These are phyloP conservation scores for Invenusta paracnida DNA, from an alignment of 2,888 invertebrate species.

Conservation along the genomic window DNA sequence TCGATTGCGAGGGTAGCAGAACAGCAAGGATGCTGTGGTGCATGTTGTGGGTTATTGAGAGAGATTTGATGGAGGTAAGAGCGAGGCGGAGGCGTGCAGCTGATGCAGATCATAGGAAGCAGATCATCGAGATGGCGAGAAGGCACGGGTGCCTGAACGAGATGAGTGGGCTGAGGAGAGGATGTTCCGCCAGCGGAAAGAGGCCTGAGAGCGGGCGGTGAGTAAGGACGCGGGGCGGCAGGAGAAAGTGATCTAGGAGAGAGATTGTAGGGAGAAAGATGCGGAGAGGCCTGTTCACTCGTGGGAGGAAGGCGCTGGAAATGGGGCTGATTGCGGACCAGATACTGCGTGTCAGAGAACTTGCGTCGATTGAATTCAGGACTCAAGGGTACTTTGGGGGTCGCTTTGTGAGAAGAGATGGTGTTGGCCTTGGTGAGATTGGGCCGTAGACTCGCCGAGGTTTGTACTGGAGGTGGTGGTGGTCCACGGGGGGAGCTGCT, in stretches of 20 bases:
- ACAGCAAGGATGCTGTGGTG: too few relatives aligned
- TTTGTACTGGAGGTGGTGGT: not conserved
- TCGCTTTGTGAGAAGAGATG: not conserved
- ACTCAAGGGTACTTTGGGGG: not conserved
- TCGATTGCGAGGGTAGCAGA: not conserved
- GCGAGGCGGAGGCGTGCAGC: not conserved
- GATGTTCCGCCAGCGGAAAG: not conserved
- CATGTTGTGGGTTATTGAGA: too few relatives aligned
- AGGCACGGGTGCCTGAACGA: constrained; percentile 5
- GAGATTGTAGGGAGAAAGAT: constrained; percentile 39
- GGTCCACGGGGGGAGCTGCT: not conserved
- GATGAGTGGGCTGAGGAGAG: not conserved
- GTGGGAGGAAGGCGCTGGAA: not conserved
- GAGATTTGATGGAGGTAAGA: not conserved
- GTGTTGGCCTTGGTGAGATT: constrained; percentile 36
- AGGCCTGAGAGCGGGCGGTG: not conserved
- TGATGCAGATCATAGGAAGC: constrained; percentile 8
- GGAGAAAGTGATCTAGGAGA: constrained; percentile 34
- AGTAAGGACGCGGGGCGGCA: not conserved
- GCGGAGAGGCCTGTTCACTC: constrained; percentile 10
- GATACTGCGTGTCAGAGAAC: constrained; percentile 31
- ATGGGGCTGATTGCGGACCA: constrained; percentile 1
- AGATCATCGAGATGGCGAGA: not conserved
- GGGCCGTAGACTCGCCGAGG: not conserved
- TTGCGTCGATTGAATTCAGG: constrained; percentile 2